Evolutionary conservation across 1,140 invertebrate genomes (phyloP), one percentile per base, ranked within the genome.

Genomic region (Diorhabda elongata): DNA sequence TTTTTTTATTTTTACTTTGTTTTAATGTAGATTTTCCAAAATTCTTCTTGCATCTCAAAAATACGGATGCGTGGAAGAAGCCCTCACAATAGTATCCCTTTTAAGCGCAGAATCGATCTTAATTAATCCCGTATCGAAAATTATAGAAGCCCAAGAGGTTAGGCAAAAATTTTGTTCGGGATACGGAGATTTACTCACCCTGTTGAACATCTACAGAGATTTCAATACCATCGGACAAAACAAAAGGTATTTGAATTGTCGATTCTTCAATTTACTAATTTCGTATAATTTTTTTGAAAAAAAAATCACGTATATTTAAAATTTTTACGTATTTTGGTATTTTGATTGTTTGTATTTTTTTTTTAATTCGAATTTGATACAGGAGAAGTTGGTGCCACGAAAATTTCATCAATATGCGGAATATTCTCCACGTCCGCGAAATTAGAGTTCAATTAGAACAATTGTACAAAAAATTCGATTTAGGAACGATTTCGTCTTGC

Each of bases 131-230:
- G 78, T 84, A 70, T 83, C 84, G 60, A 87, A 90, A 81, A 80
- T 85, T 67, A 90, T 91, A 77, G 85, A 91, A 79, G 90, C 90
- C 3, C 75, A 86, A 9, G 84, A 85, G 70, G 86, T 88, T 6
- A 86, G 90, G 78, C 84, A 87, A 64, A 97, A 97, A 81, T 98
- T 98, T 82, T 80, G 87, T 65, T 92, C 94, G 0, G 86, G 88
- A 60, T 88, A 95, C 74, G 97, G 97, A 6, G 97, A 99, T 83
- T 95, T 97, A 78, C 85, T 98, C 2, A 98, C 93, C 6, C 82
- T 98, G 44, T 82, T 99, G 0, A 98, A 98, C 82, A 89, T 98
- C 41, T 98, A 89, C 78, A 88, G 90, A 74, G 47, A 52, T n/a
- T 52, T 52, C n/a, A n/a, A 52, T 52, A 8, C 47, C 6, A n/a